phyloP scores from a whole-genome alignment of 2,888 invertebrate genomes.

The Scaptomyza flava region DNA sequence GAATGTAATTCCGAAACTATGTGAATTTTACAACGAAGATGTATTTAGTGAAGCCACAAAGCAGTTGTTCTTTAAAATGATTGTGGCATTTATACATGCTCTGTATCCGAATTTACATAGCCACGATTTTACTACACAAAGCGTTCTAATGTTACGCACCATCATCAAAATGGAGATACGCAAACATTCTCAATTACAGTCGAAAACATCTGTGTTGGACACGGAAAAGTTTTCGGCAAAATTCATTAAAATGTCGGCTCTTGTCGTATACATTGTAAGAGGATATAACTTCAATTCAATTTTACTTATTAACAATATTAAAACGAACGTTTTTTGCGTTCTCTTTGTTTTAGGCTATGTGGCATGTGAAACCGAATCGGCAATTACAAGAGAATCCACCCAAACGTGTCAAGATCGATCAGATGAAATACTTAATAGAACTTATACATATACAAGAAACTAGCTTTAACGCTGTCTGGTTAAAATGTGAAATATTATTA shows the following conservation, averaged over 20 bases:
- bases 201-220: conserved; percentile 54
- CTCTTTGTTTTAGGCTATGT: too few relatives aligned
- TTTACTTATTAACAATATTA: too few relatives aligned
- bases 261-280: conserved; percentile 76
- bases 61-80: conserved; percentile 67
- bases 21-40: conserved; percentile 72
- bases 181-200: conserved; percentile 56
- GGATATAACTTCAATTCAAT: neutral
- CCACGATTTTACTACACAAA: conserved; percentile 69
- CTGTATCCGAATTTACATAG: conserved; percentile 76
- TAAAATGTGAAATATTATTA: conserved; percentile 9
- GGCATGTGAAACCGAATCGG: conserved; percentile 55
- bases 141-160: conserved; percentile 70
- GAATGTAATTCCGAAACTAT: too few relatives aligned
- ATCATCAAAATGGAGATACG: conserved; percentile 79
- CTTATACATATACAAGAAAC: conserved; percentile 55
- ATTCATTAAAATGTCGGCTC: conserved; percentile 77
- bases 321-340: too few relatives aligned
- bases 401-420: conserved; percentile 70
- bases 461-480: conserved; percentile 79
- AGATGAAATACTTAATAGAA: conserved; percentile 66
- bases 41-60: conserved; percentile 74
- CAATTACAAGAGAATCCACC: conserved; percentile 4
- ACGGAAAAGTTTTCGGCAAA: conserved; percentile 58
- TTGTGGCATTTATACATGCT: conserved; percentile 58